These are phyloP conservation scores for Notothenia coriiceps DNA, from an alignment of 2,113 vertebrate species.

Conservation along the genomic window DNA sequence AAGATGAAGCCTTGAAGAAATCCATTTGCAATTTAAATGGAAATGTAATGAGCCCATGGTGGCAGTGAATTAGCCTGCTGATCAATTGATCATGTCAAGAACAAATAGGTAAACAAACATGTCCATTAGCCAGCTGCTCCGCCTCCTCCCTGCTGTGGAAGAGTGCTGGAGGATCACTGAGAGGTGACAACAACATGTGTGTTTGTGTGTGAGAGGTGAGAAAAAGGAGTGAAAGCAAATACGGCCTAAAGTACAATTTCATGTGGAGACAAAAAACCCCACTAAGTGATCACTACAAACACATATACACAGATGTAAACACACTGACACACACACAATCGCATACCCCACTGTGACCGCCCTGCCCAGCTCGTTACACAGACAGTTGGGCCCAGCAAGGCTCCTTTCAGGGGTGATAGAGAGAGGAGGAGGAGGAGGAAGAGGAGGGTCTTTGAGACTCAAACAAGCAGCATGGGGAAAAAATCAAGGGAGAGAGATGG, in stretches of 20 bases:
- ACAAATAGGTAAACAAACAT: constrained; percentile 89
- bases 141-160: constrained; percentile 77
- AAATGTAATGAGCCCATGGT: constrained; percentile 87
- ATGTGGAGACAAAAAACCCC: constrained; percentile 31
- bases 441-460: constrained; percentile 34
- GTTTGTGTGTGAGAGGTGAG: constrained; percentile 1
- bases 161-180: constrained; percentile 73
- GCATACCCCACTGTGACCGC: constrained; percentile 84
- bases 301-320: constrained; percentile 63
- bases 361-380: constrained; percentile 92
- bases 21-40: constrained; percentile 87
- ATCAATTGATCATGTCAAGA: constrained; percentile 89
- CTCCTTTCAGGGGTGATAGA: constrained; percentile 82
- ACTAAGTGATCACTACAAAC: constrained; percentile 39
- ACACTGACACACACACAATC: constrained; percentile 44
- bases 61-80: constrained; percentile 87
- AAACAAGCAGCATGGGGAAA: constrained; percentile 32
- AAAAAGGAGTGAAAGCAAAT: constrained; percentile 38
- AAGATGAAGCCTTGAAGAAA: constrained; percentile 75
- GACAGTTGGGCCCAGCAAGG: constrained; percentile 93
- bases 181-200: constrained; percentile 33
- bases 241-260: constrained; percentile 52
- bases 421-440: constrained; percentile 46
- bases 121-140: constrained; percentile 82
- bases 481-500: neutral